Evolutionary conservation across 2,113 vertebrate genomes (phyloP), one percentile per base, ranked within the genome.

Genomic region (Columba livia): DNA sequence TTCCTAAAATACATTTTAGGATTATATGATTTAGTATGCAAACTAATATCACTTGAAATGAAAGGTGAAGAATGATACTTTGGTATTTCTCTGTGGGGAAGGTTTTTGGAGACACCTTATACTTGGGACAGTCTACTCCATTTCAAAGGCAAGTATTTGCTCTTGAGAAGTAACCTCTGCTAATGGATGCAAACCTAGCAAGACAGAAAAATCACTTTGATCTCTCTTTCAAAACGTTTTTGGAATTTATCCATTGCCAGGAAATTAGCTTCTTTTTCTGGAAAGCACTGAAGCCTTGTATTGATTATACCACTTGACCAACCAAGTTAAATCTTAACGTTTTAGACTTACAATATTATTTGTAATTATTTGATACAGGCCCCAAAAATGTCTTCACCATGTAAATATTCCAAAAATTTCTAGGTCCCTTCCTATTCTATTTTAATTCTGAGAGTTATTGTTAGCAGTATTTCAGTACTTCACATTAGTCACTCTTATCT

Each of bases 91-190:
- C 62, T 44, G 17, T 17, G 21, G 31, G 50, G 32, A 85, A 57
- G 0, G 0, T 38, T 93, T 90, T 64, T 90, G 83, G 42, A 85
- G 66, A 85, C 40, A 90, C 32, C 83, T 88, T 84, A 89, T 75
- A 94, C 77, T 58, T 91, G 58, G 23, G 74, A 84, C 61, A 79
- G 50, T 54, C 51, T 75, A 42, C n/a, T 86, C 47, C 12, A 81
- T 90, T 94, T 94, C 91, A 94, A 93, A 94, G 69, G 61, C 57
- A 87, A 84, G 29, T 31, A 16, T 85, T 91, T 92, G 77, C 50
- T 92, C 57, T 85, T 87, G 79, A 57, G 66, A 70, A 79, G 28
- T 70, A 88, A 87, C 26, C 50, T 75, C 57, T 89, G 61, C 57
- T 92, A 94, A 93, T 72, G 89, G 73, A 44, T 78, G 47, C 56